Evolutionary conservation across 1,140 invertebrate genomes (phyloP).

Genomic region (Formica exsecta): DNA sequence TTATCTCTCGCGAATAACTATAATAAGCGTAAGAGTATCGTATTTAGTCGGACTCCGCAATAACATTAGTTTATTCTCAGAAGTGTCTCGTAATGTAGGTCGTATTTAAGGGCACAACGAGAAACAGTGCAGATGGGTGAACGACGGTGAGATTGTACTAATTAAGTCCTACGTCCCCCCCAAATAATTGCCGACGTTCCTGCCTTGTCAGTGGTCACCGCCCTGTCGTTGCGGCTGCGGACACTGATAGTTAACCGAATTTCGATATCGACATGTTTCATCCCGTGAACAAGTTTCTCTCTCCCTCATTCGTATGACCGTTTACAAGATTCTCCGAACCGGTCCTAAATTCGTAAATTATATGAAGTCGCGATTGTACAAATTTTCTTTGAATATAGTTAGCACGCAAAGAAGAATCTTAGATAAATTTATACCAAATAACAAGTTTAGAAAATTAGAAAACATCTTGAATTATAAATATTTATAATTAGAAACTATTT

Average conservation of each 20-base stretch:
- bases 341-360: not conserved
- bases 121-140: conserved; percentile 32
- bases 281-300: conserved; percentile 32
- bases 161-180: conserved; percentile 75
- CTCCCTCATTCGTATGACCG: not conserved
- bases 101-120: conserved; percentile 62
- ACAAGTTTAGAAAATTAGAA: not conserved
- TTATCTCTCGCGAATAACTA: not conserved
- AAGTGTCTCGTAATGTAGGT: conserved; percentile 54
- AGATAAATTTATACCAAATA: not conserved
- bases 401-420: not conserved
- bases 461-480: too few species aligned
- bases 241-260: conserved; percentile 71
- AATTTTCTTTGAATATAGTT: not conserved
- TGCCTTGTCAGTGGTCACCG: conserved; percentile 68
- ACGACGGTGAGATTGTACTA: conserved; percentile 77
- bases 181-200: conserved; percentile 75
- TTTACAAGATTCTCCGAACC: not conserved
- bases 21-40: conserved; percentile 5
- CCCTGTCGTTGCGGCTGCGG: conserved; percentile 64
- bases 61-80: conserved; percentile 69
- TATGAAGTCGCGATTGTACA: not conserved
- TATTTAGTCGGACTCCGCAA: conserved; percentile 32
- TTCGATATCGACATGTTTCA: conserved; percentile 75
- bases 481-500: too few species aligned